phyloP scores from a whole-genome alignment of 2,113 vertebrate genomes.

The Chrysochloris asiatica region DNA sequence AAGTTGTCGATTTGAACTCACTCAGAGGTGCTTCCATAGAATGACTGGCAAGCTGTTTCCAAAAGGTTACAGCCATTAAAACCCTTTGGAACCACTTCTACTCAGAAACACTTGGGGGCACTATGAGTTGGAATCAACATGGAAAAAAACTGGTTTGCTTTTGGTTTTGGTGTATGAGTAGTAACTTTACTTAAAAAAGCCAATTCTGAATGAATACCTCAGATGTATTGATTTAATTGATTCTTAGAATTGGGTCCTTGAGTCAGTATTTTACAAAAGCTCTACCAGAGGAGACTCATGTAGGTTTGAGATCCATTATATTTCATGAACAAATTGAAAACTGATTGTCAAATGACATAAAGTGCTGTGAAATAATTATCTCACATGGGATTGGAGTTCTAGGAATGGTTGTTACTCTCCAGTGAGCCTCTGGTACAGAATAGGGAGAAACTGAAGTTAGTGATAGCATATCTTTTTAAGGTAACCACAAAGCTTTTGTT shows the following conservation, averaged over 20 bases:
- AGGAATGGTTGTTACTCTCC: neutral
- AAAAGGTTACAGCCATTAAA: neutral
- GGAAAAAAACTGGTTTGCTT: neutral
- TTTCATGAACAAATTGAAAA: conserved; percentile 2
- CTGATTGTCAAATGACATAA: conserved; percentile 1
- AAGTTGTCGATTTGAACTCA: neutral
- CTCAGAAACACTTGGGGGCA: neutral
- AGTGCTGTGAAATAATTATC: neutral
- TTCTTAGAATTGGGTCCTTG: neutral
- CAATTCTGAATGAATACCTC: neutral
- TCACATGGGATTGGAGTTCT: neutral
- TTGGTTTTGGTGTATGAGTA: neutral
- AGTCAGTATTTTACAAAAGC: conserved; percentile 12
- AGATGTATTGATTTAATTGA: neutral
- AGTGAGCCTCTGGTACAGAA: conserved; percentile 3
- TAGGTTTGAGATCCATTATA: neutral
- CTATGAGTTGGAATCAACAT: neutral
- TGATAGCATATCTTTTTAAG: conserved; percentile 68
- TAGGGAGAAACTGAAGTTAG: conserved; percentile 16
- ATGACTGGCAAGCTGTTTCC: neutral
- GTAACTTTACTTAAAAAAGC: neutral
- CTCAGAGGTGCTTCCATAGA: neutral
- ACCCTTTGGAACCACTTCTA: neutral
- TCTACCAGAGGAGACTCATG: neutral
- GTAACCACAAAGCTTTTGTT: conserved; percentile 56